Evolutionary conservation across 2,797 vertebrate genomes (phyloP), one percentile per base, ranked within the genome.

Genomic region (Pelodytes ibericus): DNA sequence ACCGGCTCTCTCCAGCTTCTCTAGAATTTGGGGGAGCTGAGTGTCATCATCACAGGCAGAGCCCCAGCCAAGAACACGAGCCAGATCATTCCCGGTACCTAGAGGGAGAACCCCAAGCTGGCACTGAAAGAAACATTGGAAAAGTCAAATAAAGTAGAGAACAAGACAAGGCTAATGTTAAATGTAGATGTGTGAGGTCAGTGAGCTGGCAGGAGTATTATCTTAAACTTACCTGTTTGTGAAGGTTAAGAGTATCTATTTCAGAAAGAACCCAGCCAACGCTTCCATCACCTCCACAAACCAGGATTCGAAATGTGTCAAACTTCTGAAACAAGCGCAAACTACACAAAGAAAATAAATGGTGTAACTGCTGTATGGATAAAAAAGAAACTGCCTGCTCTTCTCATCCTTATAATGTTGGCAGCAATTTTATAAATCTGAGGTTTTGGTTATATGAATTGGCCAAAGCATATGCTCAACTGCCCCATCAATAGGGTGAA

Each of bases 251-350:
- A 36, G 91, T 85, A 27, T 99, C 97, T 0, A 98, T 98, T 89
- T 99, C 97, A 2, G 97, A 99, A 69, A 99, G 93, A 58, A 99
- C 97, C 97, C 97, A 99, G 78, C 97, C 96, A 2, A 99, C 97
- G 13, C 97, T 99, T 81, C 97, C 97, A 0, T 99, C 97, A 27
- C 97, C 97, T 63, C 97, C 97, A 62, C 97, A 99, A 59, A 98
- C 97, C 77, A 99, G 89, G 87, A 99, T 98, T 81, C 96, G 92
- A 88, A 99, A 98, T 0, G 96, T 99, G 80, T 98, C 95, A 27
- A 99, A 99, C 88, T 96, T 98, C 93, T 98, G 97, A 88, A 99
- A 99, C 73, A 99, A 85, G 41, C 96, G 93, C 82, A 99, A 90
- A 73, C 96, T 98, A 87, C 10, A 69, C 27, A 85, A 33, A 74